phyloP scores from a whole-genome alignment of 2,888 invertebrate genomes.

The Erannis defoliaria region DNA sequence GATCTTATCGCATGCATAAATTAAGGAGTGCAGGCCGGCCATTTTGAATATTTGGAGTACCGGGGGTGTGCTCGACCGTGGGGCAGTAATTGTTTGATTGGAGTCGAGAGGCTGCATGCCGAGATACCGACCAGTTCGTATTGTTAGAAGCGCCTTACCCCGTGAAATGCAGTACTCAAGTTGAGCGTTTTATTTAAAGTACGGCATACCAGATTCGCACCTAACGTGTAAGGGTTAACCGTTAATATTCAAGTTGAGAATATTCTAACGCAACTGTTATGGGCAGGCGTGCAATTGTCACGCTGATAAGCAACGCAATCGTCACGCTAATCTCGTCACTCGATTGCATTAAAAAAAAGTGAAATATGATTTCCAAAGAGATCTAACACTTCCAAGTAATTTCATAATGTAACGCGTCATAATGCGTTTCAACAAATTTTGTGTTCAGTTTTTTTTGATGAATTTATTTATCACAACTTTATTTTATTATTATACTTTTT shows the following conservation, averaged over 20 bases:
- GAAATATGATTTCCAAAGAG: too few relatives aligned
- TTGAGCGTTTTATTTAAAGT: slow-evolving; percentile 73
- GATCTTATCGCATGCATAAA: slow-evolving; percentile 75
- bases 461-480: background rate
- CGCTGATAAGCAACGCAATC: too few relatives aligned
- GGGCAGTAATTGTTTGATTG: slow-evolving; percentile 86
- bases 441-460: too few relatives aligned
- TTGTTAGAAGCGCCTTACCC: slow-evolving; percentile 69
- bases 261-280: too few relatives aligned
- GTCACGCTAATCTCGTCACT: too few relatives aligned
- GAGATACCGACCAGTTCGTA: slow-evolving; percentile 74
- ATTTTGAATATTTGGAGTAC: slow-evolving; percentile 82
- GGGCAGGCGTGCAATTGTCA: too few relatives aligned
- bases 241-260: slow-evolving; percentile 48
- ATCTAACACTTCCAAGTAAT: too few relatives aligned
- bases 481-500: slow-evolving; percentile 28
- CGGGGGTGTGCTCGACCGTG: slow-evolving; percentile 79
- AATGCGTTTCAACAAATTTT: too few relatives aligned
- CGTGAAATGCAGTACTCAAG: slow-evolving; percentile 55
- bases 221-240: slow-evolving; percentile 81
- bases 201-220: slow-evolving; percentile 74
- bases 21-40: slow-evolving; percentile 70
- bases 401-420: too few relatives aligned
- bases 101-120: slow-evolving; percentile 84
- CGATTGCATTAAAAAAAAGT: too few relatives aligned